phyloP scores from a whole-genome alignment of 1,140 invertebrate species.

The Drosophila bipectinata region DNA sequence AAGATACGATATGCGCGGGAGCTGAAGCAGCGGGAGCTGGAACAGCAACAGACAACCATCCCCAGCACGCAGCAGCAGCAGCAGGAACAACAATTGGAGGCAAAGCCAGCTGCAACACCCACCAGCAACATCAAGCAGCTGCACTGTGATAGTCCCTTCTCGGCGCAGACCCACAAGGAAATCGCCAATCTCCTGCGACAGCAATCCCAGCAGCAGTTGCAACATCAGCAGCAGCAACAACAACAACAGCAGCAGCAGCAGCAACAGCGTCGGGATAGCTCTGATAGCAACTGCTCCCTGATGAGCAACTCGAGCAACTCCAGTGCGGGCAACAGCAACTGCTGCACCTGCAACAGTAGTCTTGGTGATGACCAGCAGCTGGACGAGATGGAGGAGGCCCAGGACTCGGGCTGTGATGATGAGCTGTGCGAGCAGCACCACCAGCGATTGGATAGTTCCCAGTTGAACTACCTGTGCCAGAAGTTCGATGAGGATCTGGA shows the following conservation, averaged over 20 bases:
- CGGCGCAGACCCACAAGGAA: constrained; percentile 81
- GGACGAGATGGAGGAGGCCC: constrained; percentile 76
- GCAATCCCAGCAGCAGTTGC: constrained; percentile 71
- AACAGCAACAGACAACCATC: constrained; percentile 47
- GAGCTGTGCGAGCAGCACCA: constrained; percentile 83
- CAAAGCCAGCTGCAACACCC: constrained; percentile 43
- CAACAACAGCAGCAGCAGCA: constrained; percentile 58
- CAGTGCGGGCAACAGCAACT: constrained; percentile 43
- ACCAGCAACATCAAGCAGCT: constrained; percentile 64
- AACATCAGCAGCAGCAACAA: constrained; percentile 57
- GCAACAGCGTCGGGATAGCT: constrained; percentile 78
- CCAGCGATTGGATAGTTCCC: constrained; percentile 64
- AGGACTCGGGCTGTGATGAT: constrained; percentile 87
- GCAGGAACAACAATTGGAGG: constrained; percentile 24
- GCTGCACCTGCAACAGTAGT: constrained; percentile 69
- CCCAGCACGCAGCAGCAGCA: constrained; percentile 29
- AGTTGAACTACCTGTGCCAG: constrained; percentile 80
- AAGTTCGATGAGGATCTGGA: constrained; percentile 83
- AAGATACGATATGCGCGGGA: constrained; percentile 82
- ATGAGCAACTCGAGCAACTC: constrained; percentile 77
- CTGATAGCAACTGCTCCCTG: constrained; percentile 80
- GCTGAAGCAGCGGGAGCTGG: constrained; percentile 76
- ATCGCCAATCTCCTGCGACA: constrained; percentile 75
- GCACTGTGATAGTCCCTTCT: constrained; percentile 76
- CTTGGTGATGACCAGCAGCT: constrained; percentile 46